Conservation (phyloP, 2,113 vertebrate genomes). For the Grantiella picta region DNA sequence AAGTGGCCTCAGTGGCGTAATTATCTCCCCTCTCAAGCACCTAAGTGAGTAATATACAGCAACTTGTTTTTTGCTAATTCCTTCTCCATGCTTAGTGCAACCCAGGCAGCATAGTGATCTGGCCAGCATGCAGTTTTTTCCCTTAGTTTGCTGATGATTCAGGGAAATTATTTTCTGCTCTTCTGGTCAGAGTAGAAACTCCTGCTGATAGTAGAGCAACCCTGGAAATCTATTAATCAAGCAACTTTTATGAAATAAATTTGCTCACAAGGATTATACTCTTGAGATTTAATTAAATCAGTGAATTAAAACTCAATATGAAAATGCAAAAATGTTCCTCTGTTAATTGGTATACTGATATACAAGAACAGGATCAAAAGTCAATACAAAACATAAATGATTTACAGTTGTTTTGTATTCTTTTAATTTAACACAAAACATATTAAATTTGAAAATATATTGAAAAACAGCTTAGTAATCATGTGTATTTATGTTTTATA, state of each 20-base stretch:
- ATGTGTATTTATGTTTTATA: neutral
- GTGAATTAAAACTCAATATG: neutral
- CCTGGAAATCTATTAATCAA: slow-evolving; percentile 4
- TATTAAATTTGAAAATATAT: neutral
- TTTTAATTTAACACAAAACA: neutral
- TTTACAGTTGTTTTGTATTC: neutral
- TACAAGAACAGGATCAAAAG: neutral
- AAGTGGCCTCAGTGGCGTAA: neutral
- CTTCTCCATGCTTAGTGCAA: neutral
- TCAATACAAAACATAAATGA: neutral
- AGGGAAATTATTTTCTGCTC: neutral
- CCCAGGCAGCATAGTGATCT: neutral
- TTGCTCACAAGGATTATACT: neutral
- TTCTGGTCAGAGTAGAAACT: neutral
- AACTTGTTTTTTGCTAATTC: neutral
- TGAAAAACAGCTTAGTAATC: neutral
- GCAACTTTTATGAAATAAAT: neutral
- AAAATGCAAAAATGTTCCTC: slow-evolving; percentile 12
- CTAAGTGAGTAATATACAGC: neutral
- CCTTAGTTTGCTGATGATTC: neutral
- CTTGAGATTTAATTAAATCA: slow-evolving; percentile 11
- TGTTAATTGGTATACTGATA: neutral
- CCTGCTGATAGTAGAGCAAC: neutral
- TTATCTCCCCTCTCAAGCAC: neutral
- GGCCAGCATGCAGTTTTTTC: neutral